A percentile compares a stretch with the other conserved stretches of the same genome.
These are phyloP conservation scores for Platyscapa corneri DNA, from an alignment of 1,140 invertebrate genomes.

Conservation along the genomic window DNA sequence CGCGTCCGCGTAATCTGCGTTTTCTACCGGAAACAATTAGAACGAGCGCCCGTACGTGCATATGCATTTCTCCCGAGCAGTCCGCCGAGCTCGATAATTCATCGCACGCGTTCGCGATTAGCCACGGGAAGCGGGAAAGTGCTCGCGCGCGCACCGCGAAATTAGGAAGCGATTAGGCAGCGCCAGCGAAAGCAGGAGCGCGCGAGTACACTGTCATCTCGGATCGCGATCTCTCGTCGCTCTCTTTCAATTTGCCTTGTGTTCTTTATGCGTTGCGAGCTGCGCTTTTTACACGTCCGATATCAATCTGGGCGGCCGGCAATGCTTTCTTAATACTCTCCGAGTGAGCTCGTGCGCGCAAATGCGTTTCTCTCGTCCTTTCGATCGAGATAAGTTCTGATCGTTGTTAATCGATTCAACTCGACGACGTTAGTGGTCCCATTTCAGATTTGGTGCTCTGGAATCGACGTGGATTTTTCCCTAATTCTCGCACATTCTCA, in stretches of 20 bases:
- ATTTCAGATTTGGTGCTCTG: no score
- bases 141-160: neutral
- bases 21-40: constrained; percentile 48
- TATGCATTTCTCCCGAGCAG: neutral
- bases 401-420: no score
- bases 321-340: neutral
- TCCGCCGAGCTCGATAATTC: neutral
- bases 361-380: no score
- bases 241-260: neutral
- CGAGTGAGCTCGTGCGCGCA: no score
- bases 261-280: neutral
- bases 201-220: neutral
- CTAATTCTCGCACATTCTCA: no score
- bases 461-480: no score
- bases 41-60: neutral
- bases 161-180: constrained; percentile 41
- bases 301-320: neutral
- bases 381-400: no score
- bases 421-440: no score
- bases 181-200: neutral
- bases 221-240: neutral
- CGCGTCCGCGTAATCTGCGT: constrained; percentile 17
- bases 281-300: neutral
- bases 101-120: neutral
- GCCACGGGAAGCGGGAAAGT: constrained; percentile 3